These are phyloP conservation scores for Sorex fumeus DNA, from an alignment of 2,113 vertebrate genomes.

Conservation along the genomic window DNA sequence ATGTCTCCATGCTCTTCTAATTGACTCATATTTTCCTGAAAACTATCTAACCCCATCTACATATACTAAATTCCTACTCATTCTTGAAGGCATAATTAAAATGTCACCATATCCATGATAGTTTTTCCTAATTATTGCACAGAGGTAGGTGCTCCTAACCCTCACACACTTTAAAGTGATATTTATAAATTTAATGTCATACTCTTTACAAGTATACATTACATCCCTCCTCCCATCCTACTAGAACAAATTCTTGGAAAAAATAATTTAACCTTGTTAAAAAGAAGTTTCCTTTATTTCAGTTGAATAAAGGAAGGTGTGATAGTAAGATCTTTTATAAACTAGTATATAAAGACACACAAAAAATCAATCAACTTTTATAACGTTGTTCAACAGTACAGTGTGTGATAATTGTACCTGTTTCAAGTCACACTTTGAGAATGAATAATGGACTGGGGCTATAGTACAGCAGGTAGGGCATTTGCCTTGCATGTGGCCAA, in stretches of 20 bases:
- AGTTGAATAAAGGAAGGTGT: no score
- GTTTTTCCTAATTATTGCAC: background rate
- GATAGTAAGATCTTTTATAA: no score
- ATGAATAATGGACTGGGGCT: no score
- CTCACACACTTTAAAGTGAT: background rate
- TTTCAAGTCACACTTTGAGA: no score
- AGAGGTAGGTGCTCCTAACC: background rate
- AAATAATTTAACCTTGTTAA: no score
- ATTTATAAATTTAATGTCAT: constrained; percentile 39
- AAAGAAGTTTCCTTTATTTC: no score
- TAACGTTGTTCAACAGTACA: no score
- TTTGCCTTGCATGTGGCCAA: no score
- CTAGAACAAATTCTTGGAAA: background rate
- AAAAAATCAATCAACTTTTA: no score
- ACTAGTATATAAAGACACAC: no score
- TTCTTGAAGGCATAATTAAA: constrained; percentile 44
- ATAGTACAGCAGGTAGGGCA: no score
- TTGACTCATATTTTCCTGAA: background rate
- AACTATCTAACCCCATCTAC: background rate
- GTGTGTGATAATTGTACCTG: no score
- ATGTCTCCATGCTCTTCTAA: background rate
- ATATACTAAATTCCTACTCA: background rate
- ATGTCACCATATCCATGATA: background rate
- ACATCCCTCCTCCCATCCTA: background rate
- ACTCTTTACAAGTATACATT: background rate